phyloP scores from a whole-genome alignment of 1,140 invertebrate genomes.

The Tetragnatha versicolor region DNA sequence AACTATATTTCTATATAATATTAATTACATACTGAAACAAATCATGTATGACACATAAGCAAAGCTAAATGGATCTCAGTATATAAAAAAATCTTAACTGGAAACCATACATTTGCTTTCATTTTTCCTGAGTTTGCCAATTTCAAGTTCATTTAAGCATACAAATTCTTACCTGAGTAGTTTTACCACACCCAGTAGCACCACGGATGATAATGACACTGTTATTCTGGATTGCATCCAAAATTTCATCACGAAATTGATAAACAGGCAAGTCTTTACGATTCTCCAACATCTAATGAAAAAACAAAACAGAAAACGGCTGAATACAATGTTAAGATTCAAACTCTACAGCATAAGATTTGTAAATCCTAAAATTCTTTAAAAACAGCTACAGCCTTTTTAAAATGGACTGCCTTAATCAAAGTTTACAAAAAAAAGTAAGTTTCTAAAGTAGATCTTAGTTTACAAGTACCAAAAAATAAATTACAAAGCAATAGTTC shows the following conservation, averaged over 20 bases:
- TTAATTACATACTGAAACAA: no score
- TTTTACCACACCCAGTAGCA: constrained; percentile 90
- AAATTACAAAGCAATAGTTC: neutral
- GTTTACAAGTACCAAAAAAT: neutral
- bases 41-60: no score
- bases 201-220: constrained; percentile 87
- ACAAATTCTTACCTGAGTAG: constrained; percentile 67
- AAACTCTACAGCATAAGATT: no score
- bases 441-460: neutral
- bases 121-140: neutral
- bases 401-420: no score
- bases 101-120: neutral
- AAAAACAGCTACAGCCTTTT: no score
- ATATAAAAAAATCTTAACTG: neutral
- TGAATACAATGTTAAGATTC: no score
- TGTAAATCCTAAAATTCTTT: no score
- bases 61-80: no score
- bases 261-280: constrained; percentile 80
- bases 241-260: constrained; percentile 75
- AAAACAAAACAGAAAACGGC: no score
- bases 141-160: neutral
- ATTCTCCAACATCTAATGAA: constrained; percentile 72
- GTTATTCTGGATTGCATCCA: constrained; percentile 85
- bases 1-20: no score
- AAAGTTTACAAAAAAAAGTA: no score